Conservation (phyloP, 2,113 vertebrate genomes). For the Picathartes gymnocephalus region DNA sequence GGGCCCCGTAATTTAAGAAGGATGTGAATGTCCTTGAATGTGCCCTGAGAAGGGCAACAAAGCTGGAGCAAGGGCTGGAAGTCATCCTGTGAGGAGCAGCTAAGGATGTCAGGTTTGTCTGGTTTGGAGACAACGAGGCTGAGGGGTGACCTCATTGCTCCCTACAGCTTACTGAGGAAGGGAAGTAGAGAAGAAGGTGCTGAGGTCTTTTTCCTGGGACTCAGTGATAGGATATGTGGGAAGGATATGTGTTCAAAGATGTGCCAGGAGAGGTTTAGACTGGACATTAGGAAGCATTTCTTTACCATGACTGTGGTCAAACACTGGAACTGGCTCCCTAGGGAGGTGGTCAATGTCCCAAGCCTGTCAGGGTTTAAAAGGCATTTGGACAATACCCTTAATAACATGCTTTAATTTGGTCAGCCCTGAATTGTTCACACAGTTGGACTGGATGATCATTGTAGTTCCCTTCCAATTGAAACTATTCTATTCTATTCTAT, state of each 20-base stretch:
- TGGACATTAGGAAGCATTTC: background rate
- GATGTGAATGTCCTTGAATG: background rate
- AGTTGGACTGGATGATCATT: background rate
- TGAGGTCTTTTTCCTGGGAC: background rate
- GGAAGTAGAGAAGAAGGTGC: background rate
- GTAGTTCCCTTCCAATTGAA: background rate
- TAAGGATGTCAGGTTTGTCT: background rate
- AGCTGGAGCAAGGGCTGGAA: background rate
- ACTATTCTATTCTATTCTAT: background rate
- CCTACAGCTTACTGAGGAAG: background rate
- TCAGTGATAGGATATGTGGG: background rate
- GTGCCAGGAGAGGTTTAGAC: background rate
- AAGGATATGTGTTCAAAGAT: background rate
- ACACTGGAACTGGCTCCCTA: background rate
- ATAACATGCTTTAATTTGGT: background rate
- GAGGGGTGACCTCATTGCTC: background rate
- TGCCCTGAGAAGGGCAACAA: background rate
- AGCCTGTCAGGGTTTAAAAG: background rate
- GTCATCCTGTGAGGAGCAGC: background rate
- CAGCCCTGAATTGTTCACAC: background rate
- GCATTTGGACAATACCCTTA: background rate
- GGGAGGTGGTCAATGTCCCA: background rate
- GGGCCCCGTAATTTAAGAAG: background rate
- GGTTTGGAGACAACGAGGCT: background rate
- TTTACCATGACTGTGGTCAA: background rate